Evolutionary conservation across 2,797 vertebrate species (phyloP), one percentile per base, ranked within the genome.

Genomic region (Gallinago nigripennis): DNA sequence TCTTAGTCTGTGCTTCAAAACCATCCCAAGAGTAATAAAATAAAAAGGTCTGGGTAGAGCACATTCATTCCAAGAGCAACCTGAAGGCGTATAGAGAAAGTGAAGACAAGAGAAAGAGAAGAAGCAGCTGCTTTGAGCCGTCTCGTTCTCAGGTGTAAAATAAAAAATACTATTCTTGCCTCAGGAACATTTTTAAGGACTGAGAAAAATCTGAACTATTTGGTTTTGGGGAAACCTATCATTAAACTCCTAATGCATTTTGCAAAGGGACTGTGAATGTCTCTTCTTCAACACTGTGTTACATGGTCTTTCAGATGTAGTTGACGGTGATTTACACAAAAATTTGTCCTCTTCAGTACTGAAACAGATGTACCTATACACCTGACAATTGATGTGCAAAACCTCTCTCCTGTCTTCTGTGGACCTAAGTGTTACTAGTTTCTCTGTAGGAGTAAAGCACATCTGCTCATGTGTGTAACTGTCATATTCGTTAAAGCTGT

Each of bases 1-100:
- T 96, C 91, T 89, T 88, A 94, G 53, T 65, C 86, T 92, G 25
- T 82, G 66, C 79, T 96, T 96, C 94, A 90, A 94, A 96, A 96
- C 30, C 39, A 37, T 92, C 86, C 66, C 86, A 53, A 78, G 73
- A 50, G 88, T 84, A 95, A 97, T 95, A 91, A 95, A 95, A 96
- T 73, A 53, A 94, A 91, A 95, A 95, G 35, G 54, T 68, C 76
- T 78, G 69, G 92, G 73, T 45, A 69, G 37, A 96, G 45, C 61
- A 86, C 63, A 57, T 94, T 76, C 43, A 73, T 96, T 90, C 71
- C 27, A 39, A 86, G 88, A 71, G 20, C 79, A 64, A n/a, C 65
- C 81, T 41, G 50, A 88, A 93, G 57, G 64, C 60, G 13, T 53
- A 27, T 9, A 69, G 45, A 23, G 4, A 66, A 65, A 84, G 27